These are phyloP conservation scores for Cotesia typhae DNA, from an alignment of 1,140 invertebrate species.

Conservation along the genomic window DNA sequence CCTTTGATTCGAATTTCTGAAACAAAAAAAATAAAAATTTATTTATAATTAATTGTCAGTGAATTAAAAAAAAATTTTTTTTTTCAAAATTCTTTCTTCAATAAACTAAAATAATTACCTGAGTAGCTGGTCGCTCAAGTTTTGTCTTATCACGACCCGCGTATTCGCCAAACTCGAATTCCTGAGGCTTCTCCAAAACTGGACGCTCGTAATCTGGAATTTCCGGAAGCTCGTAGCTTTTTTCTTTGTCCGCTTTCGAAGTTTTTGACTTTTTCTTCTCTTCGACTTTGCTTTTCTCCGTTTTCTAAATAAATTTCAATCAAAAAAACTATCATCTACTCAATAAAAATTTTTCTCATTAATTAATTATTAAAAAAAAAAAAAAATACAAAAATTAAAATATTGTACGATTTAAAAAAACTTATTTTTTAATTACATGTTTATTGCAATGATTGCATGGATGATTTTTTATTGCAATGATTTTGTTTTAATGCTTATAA, in stretches of 20 bases:
- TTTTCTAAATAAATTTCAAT: constrained; percentile 50
- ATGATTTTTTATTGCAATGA: too few relatives aligned
- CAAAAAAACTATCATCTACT: not conserved
- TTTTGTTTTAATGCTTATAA: too few relatives aligned
- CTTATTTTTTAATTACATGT: not conserved
- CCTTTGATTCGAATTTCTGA: constrained; percentile 64
- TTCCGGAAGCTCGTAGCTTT: constrained; percentile 75
- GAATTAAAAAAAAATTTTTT: not conserved
- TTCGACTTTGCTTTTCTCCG: constrained; percentile 55
- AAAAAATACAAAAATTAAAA: not conserved
- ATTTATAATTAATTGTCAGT: not conserved
- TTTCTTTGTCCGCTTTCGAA: constrained; percentile 63
- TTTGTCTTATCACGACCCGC: constrained; percentile 59
- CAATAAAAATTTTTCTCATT: not conserved
- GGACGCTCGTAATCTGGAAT: constrained; percentile 77
- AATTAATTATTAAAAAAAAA: not conserved
- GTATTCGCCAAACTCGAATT: constrained; percentile 60
- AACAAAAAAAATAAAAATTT: constrained; percentile 14
- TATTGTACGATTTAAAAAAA: not conserved
- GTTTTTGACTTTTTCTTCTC: constrained; percentile 57
- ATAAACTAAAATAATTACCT: constrained; percentile 44
- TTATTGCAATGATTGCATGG: too few relatives aligned
- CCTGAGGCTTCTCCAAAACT: constrained; percentile 71
- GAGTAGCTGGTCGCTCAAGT: constrained; percentile 56
- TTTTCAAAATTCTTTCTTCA: not conserved